A percentile compares a stretch with the other conserved stretches of the same genome.
These are phyloP conservation scores for Hephaestus fuliginosus DNA, from an alignment of 2,797 vertebrate genomes.

Conservation along the genomic window DNA sequence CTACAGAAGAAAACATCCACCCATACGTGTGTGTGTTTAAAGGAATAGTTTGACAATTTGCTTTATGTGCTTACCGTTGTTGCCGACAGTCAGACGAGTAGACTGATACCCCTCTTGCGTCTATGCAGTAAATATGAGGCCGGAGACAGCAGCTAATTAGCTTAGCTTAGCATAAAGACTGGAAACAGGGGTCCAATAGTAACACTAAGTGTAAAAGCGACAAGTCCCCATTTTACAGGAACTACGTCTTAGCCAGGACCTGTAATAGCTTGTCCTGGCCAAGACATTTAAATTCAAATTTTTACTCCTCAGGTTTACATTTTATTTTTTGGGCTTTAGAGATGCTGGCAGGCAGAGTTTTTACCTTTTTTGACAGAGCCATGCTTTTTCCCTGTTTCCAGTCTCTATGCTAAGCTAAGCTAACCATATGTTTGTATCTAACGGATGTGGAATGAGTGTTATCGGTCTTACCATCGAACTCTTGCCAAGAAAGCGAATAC, in stretches of 20 bases:
- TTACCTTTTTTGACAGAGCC: slow-evolving; percentile 1
- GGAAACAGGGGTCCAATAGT: neutral
- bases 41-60: neutral
- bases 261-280: neutral
- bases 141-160: neutral
- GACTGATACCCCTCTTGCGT: neutral
- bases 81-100: neutral
- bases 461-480: neutral
- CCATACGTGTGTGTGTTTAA: neutral
- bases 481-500: neutral
- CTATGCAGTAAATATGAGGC: neutral
- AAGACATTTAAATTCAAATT: neutral
- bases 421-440: slow-evolving; percentile 16
- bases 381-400: neutral
- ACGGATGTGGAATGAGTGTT: neutral
- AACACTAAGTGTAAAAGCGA: neutral
- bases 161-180: neutral
- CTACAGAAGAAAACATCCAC: neutral
- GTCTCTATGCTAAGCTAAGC: slow-evolving; percentile 19
- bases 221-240: neutral
- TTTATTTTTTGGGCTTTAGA: neutral
- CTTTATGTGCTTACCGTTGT: neutral
- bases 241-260: neutral
- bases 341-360: neutral
- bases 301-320: neutral